Evolutionary conservation across 2,113 vertebrate species (phyloP).

Genomic region (Crotophaga sulcirostris): DNA sequence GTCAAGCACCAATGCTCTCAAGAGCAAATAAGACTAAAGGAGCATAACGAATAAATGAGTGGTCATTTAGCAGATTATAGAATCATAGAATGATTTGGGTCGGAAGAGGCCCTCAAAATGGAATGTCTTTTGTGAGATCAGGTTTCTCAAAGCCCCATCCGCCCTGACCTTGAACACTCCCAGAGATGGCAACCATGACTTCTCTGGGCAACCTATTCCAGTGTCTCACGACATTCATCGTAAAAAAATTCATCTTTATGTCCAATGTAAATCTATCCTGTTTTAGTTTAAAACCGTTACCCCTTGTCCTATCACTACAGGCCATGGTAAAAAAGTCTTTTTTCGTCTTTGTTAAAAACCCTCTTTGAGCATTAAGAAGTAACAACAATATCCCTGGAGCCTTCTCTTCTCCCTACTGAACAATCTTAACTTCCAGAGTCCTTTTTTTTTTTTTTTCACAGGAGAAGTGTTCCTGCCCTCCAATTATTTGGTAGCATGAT

Average conservation of each 20-base stretch:
- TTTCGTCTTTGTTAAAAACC: background rate
- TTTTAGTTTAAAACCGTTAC: background rate
- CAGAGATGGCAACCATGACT: fast-evolving
- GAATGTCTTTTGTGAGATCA: background rate
- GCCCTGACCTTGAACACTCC: background rate
- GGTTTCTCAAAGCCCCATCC: background rate
- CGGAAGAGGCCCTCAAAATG: background rate
- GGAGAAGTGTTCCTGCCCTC: background rate
- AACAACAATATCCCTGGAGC: background rate
- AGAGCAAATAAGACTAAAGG: background rate
- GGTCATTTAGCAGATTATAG: background rate
- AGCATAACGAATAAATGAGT: background rate
- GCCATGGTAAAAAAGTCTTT: background rate
- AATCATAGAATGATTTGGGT: background rate
- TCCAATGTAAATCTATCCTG: background rate
- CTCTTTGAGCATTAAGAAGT: background rate
- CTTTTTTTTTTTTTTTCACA: background rate
- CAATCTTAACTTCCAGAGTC: background rate
- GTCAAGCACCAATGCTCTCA: background rate
- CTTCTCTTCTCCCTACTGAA: background rate
- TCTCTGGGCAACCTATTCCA: background rate
- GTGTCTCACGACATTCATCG: fast-evolving
- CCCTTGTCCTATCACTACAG: background rate
- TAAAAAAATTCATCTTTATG: background rate
- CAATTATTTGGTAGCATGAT: background rate